Evolutionary conservation across 2,888 invertebrate genomes (phyloP).

Genomic region (Eumerus sabulonum): DNA sequence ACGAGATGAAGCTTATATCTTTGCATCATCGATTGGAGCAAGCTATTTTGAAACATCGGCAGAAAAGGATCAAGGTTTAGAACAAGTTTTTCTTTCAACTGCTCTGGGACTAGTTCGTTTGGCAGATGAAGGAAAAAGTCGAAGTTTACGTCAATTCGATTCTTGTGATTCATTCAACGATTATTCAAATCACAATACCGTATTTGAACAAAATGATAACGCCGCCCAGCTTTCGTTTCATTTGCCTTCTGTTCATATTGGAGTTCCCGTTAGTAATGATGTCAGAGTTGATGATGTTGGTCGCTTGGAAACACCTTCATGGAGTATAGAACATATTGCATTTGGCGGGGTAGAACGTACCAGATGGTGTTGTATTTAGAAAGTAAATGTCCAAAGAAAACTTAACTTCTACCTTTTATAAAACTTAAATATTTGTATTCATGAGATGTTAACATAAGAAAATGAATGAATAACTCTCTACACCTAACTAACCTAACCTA

Average conservation of each 20-base stretch:
- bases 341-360: constrained; percentile 83
- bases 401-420: no score
- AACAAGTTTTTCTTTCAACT: constrained; percentile 85
- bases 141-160: constrained; percentile 83
- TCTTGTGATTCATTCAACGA: constrained; percentile 79
- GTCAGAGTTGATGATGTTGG: constrained; percentile 83
- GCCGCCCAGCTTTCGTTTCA: constrained; percentile 72
- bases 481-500: no score
- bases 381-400: neutral
- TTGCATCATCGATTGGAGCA: constrained; percentile 90
- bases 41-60: constrained; percentile 92
- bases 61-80: constrained; percentile 87
- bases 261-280: constrained; percentile 80
- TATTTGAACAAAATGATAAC: constrained; percentile 72
- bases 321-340: constrained; percentile 84
- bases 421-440: constrained; percentile 2
- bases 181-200: constrained; percentile 74
- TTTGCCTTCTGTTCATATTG: constrained; percentile 76
- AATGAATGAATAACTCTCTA: no score
- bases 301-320: constrained; percentile 83
- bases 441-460: neutral
- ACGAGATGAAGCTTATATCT: constrained; percentile 85
- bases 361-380: constrained; percentile 82
- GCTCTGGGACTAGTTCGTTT: constrained; percentile 83
- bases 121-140: constrained; percentile 79